These are phyloP conservation scores for Amphipoea oculea DNA, from an alignment of 2,888 invertebrate species.

Conservation along the genomic window DNA sequence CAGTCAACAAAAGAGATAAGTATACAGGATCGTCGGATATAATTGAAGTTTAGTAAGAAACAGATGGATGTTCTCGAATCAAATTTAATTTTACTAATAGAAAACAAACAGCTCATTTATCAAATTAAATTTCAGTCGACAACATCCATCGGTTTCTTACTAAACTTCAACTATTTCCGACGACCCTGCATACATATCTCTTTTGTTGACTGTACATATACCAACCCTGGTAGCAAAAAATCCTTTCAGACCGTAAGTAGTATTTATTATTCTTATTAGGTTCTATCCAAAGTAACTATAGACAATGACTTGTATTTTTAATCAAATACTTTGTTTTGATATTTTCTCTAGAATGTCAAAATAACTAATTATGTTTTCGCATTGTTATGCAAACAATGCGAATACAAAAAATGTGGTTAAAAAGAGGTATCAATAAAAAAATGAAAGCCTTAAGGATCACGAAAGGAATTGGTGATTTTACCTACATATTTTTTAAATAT, in stretches of 20 bases:
- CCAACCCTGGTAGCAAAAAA: neutral
- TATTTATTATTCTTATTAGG: constrained; percentile 4
- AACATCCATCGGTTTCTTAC: too few species aligned
- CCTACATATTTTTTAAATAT: too few species aligned
- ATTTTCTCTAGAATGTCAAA: constrained; percentile 6
- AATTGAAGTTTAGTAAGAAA: too few species aligned
- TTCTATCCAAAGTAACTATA: constrained; percentile 1
- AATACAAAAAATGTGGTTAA: neutral
- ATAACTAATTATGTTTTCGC: constrained; percentile 31
- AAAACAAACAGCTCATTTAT: too few species aligned
- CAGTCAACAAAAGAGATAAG: too few species aligned
- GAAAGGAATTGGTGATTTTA: neutral
- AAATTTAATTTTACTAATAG: too few species aligned
- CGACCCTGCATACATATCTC: too few species aligned
- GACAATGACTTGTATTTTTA: constrained; percentile 22
- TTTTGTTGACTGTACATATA: neutral
- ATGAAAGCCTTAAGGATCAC: neutral
- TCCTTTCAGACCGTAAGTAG: neutral
- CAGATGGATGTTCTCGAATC: too few species aligned
- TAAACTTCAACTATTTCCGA: too few species aligned
- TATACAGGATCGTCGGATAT: too few species aligned
- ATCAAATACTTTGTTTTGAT: constrained; percentile 9
- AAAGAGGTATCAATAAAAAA: neutral
- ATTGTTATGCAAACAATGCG: too few species aligned
- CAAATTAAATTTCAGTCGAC: too few species aligned